Percentiles rank a stretch among this genome's conserved stretches.
Evolutionary conservation across 2,113 vertebrate genomes (phyloP).

Genomic region (Hyperopisus bebe): DNA sequence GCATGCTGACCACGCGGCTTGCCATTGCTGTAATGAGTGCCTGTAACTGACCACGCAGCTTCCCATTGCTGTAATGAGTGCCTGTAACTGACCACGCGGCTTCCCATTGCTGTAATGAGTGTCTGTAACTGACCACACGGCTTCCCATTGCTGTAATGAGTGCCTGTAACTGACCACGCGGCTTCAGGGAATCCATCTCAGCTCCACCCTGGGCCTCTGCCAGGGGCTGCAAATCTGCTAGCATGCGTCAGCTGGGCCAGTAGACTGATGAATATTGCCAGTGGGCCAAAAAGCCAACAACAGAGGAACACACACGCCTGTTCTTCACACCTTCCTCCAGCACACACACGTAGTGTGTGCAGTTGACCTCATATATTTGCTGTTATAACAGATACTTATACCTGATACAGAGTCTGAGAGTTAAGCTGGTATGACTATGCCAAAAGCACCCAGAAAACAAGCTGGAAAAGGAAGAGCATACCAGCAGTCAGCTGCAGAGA

Average conservation of each 20-base stretch:
- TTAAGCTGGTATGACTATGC: background rate
- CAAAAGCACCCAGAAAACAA: background rate
- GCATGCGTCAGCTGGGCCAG: constrained; percentile 8
- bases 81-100: background rate
- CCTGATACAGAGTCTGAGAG: background rate
- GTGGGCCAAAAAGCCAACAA: background rate
- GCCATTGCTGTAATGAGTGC: background rate
- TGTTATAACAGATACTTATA: background rate
- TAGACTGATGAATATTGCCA: background rate
- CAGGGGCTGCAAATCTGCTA: constrained; percentile 9
- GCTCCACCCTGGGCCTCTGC: background rate
- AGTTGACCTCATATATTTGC: background rate
- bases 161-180: background rate
- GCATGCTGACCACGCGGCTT: background rate
- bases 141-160: background rate
- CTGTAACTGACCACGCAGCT: background rate
- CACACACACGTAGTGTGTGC: background rate
- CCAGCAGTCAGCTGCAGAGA: background rate
- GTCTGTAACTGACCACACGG: background rate
- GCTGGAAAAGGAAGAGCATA: background rate
- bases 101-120: background rate
- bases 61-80: background rate
- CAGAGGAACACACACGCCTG: background rate
- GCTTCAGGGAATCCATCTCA: background rate
- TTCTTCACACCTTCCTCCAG: background rate